Base-by-base conservation (phyloP, 2,888 invertebrate species). In the Sepiola atlantica region DNA sequence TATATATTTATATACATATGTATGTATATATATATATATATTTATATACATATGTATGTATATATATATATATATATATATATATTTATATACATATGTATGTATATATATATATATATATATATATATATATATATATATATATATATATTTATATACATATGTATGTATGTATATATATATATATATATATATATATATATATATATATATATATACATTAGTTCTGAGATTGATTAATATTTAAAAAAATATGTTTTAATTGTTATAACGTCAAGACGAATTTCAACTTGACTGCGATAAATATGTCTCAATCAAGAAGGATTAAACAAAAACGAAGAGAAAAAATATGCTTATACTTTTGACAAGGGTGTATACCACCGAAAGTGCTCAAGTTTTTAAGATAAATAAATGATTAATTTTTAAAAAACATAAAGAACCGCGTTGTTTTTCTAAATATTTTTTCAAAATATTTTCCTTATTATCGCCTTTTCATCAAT, bases 121-220 rank as follows among this genome's bases (percentile, higher is more conserved):
- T 77, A 24, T 77, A 24, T 77, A 24, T 77, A 24, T 77, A 24
- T 77, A 24, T 77, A 77, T 77, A 77, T 77, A 77, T 77, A 90
- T 6, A 90, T 18, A 90, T 18, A 90, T 18, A 90, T 12, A 90
- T 32, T n/a, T 32, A 18, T 32, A 90, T 90, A 90, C 32, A 90
- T 32, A 90, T 90, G 24, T 24, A 18, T 90, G 32, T 18, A 90
- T 90, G 32, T 90, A 18, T 90, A 18, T 90, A 18, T 90, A 18
- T 90, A 18, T 90, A 90, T 90, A 90, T 90, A 90, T 90, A 18
- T 90, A 90, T 90, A 90, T 90, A 90, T 90, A 90, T 18, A 90
- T 18, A 90, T 18, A 90, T 90, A 90, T 90, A 90, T 18, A 90
- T 90, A n/a, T n/a, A n/a, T n/a, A n/a, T n/a, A n/a, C n/a, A n/a